Conservation (phyloP, 2,113 vertebrate genomes). For the Microcebus ravelobensis region DNA sequence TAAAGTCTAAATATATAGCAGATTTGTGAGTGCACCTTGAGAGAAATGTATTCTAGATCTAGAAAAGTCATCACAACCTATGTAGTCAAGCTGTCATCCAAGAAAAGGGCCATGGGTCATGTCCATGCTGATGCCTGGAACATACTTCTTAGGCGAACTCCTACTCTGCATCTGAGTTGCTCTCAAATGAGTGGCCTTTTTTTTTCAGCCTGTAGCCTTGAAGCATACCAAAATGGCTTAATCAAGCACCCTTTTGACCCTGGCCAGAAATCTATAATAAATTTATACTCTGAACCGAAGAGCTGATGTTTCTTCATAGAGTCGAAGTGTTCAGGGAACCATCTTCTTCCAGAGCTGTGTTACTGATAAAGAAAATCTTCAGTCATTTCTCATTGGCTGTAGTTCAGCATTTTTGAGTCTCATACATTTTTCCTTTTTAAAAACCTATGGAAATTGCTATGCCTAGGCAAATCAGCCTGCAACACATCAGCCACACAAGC, state of each 20-base stretch:
- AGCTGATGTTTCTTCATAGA: background rate
- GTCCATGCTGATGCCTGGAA: background rate
- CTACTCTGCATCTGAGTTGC: background rate
- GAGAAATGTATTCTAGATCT: conserved; percentile 30
- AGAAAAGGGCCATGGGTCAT: background rate
- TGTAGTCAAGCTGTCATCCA: background rate
- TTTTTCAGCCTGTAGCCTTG: background rate
- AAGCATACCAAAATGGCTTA: background rate
- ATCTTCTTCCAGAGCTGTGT: background rate
- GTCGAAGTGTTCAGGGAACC: background rate
- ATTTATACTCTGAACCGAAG: background rate
- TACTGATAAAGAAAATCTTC: background rate
- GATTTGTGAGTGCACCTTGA: conserved; percentile 73
- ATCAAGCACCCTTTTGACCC: background rate
- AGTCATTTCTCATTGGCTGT: background rate
- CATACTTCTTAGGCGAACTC: background rate
- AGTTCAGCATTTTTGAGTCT: background rate
- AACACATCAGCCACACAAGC: background rate
- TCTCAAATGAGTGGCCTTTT: conserved; percentile 15
- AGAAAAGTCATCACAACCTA: background rate
- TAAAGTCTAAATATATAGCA: conserved; percentile 65
- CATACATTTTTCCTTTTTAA: background rate
- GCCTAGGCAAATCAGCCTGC: background rate
- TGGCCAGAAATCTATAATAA: background rate
- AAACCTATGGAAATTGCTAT: background rate